Evolutionary conservation across 2,113 vertebrate genomes (phyloP).

Genomic region (Saccopteryx leptura): DNA sequence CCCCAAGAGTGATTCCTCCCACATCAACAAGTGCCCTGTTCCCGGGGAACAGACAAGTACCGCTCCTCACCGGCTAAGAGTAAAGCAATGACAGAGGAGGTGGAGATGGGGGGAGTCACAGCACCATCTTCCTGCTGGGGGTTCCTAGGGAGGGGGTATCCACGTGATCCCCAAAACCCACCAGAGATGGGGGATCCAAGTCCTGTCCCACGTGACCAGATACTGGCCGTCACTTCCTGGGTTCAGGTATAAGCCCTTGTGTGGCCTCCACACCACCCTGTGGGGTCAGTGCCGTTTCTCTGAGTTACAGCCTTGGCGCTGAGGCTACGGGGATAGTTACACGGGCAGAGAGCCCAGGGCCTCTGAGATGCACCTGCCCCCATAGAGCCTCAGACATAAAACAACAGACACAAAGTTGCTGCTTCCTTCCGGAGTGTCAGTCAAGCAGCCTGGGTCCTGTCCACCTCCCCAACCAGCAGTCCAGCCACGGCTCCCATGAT

Average conservation of each 20-base stretch:
- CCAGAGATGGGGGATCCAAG: fast-evolving
- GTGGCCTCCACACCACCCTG: fast-evolving
- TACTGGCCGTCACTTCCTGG: fast-evolving
- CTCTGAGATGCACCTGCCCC: not conserved
- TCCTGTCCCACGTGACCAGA: not conserved
- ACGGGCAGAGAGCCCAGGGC: too few species aligned
- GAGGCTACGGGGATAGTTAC: not conserved
- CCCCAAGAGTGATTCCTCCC: fast-evolving
- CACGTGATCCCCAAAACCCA: fast-evolving
- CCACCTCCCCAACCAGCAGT: fast-evolving
- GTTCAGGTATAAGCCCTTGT: fast-evolving
- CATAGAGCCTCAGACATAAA: not conserved
- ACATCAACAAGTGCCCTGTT: fast-evolving
- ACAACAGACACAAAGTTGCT: not conserved
- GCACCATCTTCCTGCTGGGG: not conserved
- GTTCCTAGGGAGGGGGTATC: fast-evolving
- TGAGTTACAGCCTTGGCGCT: fast-evolving
- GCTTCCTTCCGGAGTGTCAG: fast-evolving
- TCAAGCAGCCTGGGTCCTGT: not conserved
- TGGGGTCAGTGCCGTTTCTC: fast-evolving
- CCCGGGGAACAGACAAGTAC: not conserved
- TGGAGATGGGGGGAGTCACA: too few species aligned
- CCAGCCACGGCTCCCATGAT: fast-evolving
- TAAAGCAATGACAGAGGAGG: fast-evolving
- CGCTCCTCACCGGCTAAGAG: fast-evolving